Evolutionary conservation across 2,113 vertebrate species (phyloP).

Genomic region (Hippocampus barbouri): DNA sequence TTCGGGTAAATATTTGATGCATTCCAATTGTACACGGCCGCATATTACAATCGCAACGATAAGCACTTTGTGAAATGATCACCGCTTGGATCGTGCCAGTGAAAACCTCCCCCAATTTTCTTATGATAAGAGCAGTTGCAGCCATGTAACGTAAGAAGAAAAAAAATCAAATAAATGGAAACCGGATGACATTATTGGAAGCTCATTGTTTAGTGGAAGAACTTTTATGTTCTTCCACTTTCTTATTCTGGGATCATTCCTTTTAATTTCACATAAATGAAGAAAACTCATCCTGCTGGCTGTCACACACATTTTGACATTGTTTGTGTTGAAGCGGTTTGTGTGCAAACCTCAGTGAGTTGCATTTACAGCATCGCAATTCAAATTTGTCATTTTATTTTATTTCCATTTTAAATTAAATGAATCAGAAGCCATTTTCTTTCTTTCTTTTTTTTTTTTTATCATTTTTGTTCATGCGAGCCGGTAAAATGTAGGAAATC

Average conservation of each 20-base stretch:
- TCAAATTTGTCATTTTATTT: not conserved
- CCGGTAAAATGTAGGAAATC: not conserved
- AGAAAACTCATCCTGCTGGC: not conserved
- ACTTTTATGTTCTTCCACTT: not conserved
- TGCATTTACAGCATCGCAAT: not conserved
- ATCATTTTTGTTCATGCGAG: not conserved
- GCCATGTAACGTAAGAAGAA: not conserved
- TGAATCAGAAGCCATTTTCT: not conserved
- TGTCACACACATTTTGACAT: not conserved
- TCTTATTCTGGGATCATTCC: not conserved
- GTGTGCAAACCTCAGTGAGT: constrained; percentile 8
- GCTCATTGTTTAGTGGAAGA: not conserved
- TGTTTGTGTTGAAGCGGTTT: constrained; percentile 1
- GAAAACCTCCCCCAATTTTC: too few relatives aligned
- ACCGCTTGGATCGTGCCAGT: too few relatives aligned
- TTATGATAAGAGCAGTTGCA: not conserved
- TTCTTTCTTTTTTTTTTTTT: not conserved
- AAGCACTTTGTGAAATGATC: too few relatives aligned
- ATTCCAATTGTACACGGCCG: too few relatives aligned
- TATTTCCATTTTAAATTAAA: not conserved
- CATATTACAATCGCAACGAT: too few relatives aligned
- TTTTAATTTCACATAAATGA: not conserved
- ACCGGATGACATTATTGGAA: not conserved
- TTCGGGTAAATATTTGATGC: too few relatives aligned
- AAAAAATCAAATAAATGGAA: not conserved